Evolutionary conservation across 2,797 vertebrate genomes (phyloP).

Genomic region (Crenichthys baileyi): DNA sequence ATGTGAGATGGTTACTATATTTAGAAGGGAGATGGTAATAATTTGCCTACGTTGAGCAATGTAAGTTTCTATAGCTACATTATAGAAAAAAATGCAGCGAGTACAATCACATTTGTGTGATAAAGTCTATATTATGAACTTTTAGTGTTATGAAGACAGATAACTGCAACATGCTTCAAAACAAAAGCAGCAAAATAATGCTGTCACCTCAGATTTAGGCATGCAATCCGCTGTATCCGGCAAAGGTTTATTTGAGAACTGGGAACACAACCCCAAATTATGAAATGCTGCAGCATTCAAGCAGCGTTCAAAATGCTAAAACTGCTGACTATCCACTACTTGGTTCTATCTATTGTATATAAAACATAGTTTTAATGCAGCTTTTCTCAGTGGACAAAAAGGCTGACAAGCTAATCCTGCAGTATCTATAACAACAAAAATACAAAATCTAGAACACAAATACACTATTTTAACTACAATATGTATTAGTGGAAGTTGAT

Average conservation of each 20-base stretch:
- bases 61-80: not conserved
- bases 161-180: slow-evolving; percentile 2
- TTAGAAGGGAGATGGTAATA: not conserved
- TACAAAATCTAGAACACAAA: not conserved
- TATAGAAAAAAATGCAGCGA: not conserved
- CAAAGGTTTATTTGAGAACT: not conserved
- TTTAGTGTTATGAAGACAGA: not conserved
- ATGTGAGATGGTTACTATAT: not conserved
- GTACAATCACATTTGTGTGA: not conserved
- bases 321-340: not conserved
- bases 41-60: not conserved
- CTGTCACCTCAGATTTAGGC: not conserved
- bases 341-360: not conserved
- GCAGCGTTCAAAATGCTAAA: not conserved
- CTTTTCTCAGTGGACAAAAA: not conserved
- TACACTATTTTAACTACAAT: not conserved
- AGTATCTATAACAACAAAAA: not conserved
- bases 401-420: not conserved
- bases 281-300: not conserved
- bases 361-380: not conserved
- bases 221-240: not conserved
- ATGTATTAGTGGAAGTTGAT: not conserved
- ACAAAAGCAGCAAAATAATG: not conserved
- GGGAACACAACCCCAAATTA: not conserved
- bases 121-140: not conserved